Evolutionary conservation across 2,888 invertebrate species (phyloP).

Genomic region (Odontothrips loti): DNA sequence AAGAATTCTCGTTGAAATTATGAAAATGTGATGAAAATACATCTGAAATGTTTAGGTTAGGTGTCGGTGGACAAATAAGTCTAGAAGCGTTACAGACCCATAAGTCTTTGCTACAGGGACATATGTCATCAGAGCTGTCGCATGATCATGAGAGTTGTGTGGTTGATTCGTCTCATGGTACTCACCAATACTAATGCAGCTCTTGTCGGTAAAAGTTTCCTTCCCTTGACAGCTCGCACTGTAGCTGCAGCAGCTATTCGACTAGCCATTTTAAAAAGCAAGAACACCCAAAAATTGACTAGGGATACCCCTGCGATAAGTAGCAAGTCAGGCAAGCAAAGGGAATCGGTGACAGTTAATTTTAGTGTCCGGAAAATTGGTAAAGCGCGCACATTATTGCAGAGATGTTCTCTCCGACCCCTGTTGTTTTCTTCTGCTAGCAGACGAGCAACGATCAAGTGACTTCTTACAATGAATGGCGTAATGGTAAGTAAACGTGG

Average conservation of each 20-base stretch:
- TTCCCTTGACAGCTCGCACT: constrained; percentile 78
- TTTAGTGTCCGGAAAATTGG: no score
- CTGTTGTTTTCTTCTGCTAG: neutral
- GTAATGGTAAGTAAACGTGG: neutral
- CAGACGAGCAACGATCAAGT: neutral
- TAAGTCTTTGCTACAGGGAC: neutral
- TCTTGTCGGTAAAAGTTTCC: constrained; percentile 71
- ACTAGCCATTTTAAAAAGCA: constrained; percentile 60
- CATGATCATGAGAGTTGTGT: neutral
- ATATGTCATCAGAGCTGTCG: neutral
- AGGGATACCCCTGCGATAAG: no score
- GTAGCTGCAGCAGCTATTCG: constrained; percentile 81
- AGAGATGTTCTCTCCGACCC: neutral
- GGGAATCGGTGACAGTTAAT: no score
- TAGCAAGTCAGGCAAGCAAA: no score
- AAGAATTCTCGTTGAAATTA: constrained; percentile 32
- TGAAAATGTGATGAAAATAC: constrained; percentile 33
- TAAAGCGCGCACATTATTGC: neutral
- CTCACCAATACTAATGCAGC: constrained; percentile 73
- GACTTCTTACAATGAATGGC: neutral
- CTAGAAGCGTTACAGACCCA: no score
- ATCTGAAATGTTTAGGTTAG: neutral
- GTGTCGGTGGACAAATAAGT: neutral
- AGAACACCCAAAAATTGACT: neutral
- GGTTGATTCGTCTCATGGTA: constrained; percentile 30